phyloP scores from a whole-genome alignment of 2,888 invertebrate genomes.

The Xestia c-nigrum region DNA sequence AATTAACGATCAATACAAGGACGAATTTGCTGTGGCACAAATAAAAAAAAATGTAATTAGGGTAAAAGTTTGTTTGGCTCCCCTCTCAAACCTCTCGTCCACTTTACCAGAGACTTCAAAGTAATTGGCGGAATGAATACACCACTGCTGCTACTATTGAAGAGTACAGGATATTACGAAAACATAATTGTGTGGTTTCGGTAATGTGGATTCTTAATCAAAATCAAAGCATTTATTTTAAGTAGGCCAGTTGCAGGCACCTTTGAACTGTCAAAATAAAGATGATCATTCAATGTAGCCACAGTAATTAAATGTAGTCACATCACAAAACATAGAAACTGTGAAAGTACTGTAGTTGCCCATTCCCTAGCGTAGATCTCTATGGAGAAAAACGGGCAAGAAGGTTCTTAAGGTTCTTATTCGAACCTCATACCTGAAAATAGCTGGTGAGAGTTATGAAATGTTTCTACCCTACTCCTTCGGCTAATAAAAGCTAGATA shows the following conservation, averaged over 20 bases:
- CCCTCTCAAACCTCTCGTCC: not conserved
- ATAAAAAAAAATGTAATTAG: not conserved
- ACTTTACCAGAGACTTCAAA: not conserved
- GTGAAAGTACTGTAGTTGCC: no score
- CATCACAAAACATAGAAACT: no score
- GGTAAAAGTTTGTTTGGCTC: not conserved
- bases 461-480: not conserved
- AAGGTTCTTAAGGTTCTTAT: no score
- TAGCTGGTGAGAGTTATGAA: not conserved
- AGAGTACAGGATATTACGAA: not conserved
- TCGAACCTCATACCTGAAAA: not conserved
- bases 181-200: no score
- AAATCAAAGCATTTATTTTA: no score
- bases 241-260: no score
- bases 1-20: conserved; percentile 12
- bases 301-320: no score
- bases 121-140: not conserved
- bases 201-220: no score
- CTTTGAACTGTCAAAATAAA: no score
- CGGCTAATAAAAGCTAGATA: not conserved
- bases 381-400: no score
- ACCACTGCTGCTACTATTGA: not conserved
- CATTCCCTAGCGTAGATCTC: no score
- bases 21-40: not conserved
- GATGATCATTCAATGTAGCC: no score